phyloP scores from a whole-genome alignment of 2,113 vertebrate species.

The Bufo gargarizans region DNA sequence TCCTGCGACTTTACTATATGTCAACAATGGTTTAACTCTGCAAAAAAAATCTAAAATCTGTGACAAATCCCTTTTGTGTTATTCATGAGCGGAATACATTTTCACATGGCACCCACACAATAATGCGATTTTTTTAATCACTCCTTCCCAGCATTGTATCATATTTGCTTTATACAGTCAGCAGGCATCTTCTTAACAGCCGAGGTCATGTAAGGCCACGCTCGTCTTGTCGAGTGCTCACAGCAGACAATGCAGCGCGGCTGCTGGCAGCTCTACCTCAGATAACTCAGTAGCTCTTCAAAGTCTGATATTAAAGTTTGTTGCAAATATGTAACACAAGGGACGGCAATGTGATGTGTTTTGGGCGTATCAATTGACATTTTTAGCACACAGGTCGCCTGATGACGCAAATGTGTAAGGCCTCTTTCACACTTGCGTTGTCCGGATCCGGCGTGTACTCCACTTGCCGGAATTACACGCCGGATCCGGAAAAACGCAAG shows the following conservation, averaged over 20 bases:
- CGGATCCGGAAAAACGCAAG: too few species aligned
- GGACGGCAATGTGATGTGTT: slow-evolving; percentile 57
- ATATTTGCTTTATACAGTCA: slow-evolving; percentile 63
- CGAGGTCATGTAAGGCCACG: slow-evolving; percentile 68
- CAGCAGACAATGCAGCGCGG: slow-evolving; percentile 63
- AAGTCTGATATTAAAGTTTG: slow-evolving; percentile 61
- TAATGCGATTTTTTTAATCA: slow-evolving; percentile 64
- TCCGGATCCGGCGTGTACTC: too few species aligned
- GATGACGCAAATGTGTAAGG: not conserved
- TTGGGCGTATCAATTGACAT: not conserved
- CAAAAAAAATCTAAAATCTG: not conserved
- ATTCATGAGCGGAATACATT: slow-evolving; percentile 49
- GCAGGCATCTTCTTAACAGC: slow-evolving; percentile 62
- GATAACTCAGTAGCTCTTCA: slow-evolving; percentile 65
- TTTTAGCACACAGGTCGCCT: not conserved
- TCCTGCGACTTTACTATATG: not conserved
- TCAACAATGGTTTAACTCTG: slow-evolving; percentile 31
- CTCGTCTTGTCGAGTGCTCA: slow-evolving; percentile 63
- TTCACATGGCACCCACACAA: slow-evolving; percentile 61
- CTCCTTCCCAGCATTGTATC: slow-evolving; percentile 61
- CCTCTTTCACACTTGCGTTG: too few species aligned
- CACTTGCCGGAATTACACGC: too few species aligned
- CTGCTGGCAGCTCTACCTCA: slow-evolving; percentile 61
- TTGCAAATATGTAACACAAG: slow-evolving; percentile 61
- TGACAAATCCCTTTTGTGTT: slow-evolving; percentile 38